Percentiles rank a stretch among this genome's conserved stretches.
Evolutionary conservation across 2,797 vertebrate species (phyloP).

Genomic region (Poeciliopsis infans): DNA sequence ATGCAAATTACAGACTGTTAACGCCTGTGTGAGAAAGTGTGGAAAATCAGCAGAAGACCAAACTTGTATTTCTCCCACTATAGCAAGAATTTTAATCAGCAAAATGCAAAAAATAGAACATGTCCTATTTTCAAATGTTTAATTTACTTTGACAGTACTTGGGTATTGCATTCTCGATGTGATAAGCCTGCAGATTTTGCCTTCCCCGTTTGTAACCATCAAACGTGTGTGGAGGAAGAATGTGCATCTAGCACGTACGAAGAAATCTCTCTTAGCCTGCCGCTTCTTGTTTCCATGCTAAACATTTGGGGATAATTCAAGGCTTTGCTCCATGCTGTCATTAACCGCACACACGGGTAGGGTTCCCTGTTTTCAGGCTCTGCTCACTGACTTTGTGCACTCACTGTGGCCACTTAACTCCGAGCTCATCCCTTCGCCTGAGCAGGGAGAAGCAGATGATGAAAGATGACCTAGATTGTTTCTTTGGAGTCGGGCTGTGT

Average conservation of each 20-base stretch:
- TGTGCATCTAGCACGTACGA: neutral
- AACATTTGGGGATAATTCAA: conserved; percentile 35
- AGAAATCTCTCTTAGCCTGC: neutral
- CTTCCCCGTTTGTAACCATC: neutral
- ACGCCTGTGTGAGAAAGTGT: neutral
- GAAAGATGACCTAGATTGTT: conserved; percentile 77
- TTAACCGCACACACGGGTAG: conserved; percentile 46
- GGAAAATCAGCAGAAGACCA: neutral
- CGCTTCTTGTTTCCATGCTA: conserved; percentile 10
- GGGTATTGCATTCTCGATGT: conserved; percentile 19
- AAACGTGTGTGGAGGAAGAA: neutral
- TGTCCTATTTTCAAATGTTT: conserved; percentile 13
- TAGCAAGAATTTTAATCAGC: neutral
- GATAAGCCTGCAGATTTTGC: conserved; percentile 4
- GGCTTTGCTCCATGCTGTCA: conserved; percentile 20
- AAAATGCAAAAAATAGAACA: neutral
- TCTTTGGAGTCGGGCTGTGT: conserved; percentile 51
- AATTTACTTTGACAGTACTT: conserved; percentile 19
- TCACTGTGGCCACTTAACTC: conserved; percentile 62
- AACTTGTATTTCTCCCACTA: neutral
- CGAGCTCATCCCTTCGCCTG: conserved; percentile 52
- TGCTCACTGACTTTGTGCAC: conserved; percentile 33
- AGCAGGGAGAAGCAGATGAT: conserved; percentile 63
- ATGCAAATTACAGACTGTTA: neutral
- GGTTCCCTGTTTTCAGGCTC: conserved; percentile 32